Conservation (phyloP, 1,140 invertebrate species). For the Zeugodacus cucurbitae region DNA sequence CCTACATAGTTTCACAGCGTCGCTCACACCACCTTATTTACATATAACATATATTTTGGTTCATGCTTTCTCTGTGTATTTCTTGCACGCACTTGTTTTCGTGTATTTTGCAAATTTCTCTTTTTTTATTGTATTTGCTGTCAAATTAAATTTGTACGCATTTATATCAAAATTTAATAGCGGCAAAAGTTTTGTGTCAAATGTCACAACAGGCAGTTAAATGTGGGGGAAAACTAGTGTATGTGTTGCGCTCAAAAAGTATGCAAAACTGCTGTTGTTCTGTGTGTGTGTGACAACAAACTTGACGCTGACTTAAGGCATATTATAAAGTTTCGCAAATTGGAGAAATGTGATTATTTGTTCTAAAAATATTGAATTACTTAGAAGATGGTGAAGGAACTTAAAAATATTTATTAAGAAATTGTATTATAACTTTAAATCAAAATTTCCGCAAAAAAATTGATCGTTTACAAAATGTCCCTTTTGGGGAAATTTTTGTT, state of each 20-base stretch:
- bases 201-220: background rate
- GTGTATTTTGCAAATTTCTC: background rate
- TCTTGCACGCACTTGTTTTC: background rate
- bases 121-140: background rate
- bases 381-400: no score
- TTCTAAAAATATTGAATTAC: background rate
- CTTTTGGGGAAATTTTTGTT: background rate
- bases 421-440: no score
- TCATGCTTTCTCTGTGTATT: no score
- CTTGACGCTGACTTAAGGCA: background rate
- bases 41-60: background rate
- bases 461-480: background rate
- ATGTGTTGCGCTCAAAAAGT: background rate
- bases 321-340: background rate
- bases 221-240: background rate
- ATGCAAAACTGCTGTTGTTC: background rate
- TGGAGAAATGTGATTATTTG: background rate
- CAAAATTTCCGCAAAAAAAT: background rate
- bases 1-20: background rate
- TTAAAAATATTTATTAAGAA: no score
- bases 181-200: conserved; percentile 1
- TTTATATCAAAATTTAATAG: conserved; percentile 36
- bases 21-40: background rate
- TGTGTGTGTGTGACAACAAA: background rate
- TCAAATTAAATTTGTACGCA: conserved; percentile 35